phyloP scores from a whole-genome alignment of 2,888 invertebrate species.

The Oligia fasciuncula region DNA sequence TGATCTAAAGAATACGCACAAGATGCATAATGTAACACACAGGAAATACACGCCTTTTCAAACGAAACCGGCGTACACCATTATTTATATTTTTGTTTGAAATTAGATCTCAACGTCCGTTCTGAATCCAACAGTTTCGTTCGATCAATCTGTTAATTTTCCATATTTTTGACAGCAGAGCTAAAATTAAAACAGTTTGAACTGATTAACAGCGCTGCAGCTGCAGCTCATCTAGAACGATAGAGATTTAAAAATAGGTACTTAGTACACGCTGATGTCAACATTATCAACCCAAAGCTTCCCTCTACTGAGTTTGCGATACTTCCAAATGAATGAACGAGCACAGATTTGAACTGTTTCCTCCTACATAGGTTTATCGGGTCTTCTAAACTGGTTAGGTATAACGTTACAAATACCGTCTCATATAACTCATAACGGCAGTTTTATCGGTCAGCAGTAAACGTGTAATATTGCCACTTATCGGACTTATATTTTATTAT shows the following conservation, averaged over 20 bases:
- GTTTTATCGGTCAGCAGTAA: slow-evolving; percentile 36
- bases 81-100: slow-evolving; percentile 6
- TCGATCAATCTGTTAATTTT: slow-evolving; percentile 18
- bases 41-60: not conserved
- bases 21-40: too few species aligned
- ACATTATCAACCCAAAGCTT: not conserved
- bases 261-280: not conserved
- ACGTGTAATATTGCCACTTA: slow-evolving; percentile 25
- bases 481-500: slow-evolving; percentile 14
- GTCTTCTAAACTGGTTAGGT: not conserved
- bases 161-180: slow-evolving; percentile 19
- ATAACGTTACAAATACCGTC: not conserved
- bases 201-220: not conserved
- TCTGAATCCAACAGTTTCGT: slow-evolving; percentile 7
- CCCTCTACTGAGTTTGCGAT: not conserved
- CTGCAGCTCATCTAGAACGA: not conserved
- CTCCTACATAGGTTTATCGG: slow-evolving; percentile 5
- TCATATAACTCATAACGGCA: not conserved
- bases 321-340: slow-evolving; percentile 23
- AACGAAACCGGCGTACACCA: not conserved
- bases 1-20: not conserved
- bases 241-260: not conserved
- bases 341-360: slow-evolving; percentile 16
- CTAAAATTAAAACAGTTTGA: slow-evolving; percentile 3
- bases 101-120: slow-evolving; percentile 19